Base-by-base conservation (phyloP, 2,797 vertebrate species). In the Gouania willdenowi region DNA sequence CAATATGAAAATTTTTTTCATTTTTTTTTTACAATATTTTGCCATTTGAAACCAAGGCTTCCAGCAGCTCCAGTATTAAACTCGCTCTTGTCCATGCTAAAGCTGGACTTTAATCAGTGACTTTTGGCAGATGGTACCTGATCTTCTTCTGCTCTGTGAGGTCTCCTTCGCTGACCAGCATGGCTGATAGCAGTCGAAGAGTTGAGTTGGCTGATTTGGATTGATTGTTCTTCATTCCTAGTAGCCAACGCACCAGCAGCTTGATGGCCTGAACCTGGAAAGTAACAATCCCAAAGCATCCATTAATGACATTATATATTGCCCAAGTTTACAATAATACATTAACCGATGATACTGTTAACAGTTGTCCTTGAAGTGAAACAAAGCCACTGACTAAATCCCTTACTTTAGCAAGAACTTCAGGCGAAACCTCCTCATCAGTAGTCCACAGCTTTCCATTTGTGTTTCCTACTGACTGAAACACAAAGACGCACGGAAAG, bases 171-270 rank as follows among this genome's bases (percentile, higher is more conserved):
- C 96, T 98, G 71, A 98, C 95, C 13, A 99, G 72, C 95, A 99
- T 98, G 20, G 97, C 96, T 17, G 95, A 99, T 27, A 99, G 83
- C 34, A 99, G 88, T 32, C 96, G 91, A 50, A 99, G 92, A 22
- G 97, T 98, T 63, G 97, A 99, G 82, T 98, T 99, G 2, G 95
- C 95, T 0, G 96, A 99, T 70, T 99, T 99, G 0, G 95, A 98
- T 54, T 95, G 96, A 84, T 98, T 99, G 80, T 99, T 99, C 70
- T 97, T 98, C 97, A 99, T 99, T 41, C 97, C 97, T 80, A 99
- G 64, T 63, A 99, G 87, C 96, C 97, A 99, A 21, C 97, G 94
- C 14, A 99, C 95, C 50, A 99, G 46, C 53, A 99, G 89, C 74
- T 99, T 99, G 84, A 98, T 98, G 66, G 96, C 97, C 75, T 99